phyloP scores from a whole-genome alignment of 23 tunicate genomes.

The Trididemnum miniatum region DNA sequence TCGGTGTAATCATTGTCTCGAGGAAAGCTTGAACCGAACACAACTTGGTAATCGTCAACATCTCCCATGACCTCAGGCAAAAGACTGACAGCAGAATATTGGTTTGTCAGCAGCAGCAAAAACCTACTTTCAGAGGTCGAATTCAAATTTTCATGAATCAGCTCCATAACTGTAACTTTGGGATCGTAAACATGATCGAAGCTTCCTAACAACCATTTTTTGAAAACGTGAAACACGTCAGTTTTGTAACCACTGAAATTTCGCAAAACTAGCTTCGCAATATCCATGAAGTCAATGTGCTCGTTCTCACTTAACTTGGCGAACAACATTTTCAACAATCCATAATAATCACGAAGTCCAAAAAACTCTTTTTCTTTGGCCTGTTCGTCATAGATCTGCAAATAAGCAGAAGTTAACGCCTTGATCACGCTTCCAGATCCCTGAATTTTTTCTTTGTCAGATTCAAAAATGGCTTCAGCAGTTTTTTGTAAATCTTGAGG shows the following conservation, averaged over 20 bases:
- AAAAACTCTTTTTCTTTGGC: constrained; percentile 47
- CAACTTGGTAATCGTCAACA: constrained; percentile 31
- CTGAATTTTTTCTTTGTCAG: constrained; percentile 25
- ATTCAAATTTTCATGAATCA: constrained; percentile 39
- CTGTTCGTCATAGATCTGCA: constrained; percentile 39
- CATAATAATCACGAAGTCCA: constrained; percentile 68
- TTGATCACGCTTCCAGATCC: not conserved
- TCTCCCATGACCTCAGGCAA: constrained; percentile 14
- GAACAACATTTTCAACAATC: constrained; percentile 53
- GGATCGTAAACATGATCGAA: not conserved
- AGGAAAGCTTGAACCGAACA: constrained; percentile 70
- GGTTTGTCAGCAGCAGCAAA: constrained; percentile 52
- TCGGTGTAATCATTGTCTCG: constrained; percentile 58
- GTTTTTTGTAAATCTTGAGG: constrained; percentile 37
- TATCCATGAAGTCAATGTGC: not conserved
- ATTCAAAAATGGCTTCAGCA: constrained; percentile 53
- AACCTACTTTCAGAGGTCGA: constrained; percentile 40
- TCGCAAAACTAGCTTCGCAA: constrained; percentile 27
- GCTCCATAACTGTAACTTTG: not conserved
- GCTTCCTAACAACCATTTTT: not conserved
- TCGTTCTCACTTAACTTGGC: not conserved
- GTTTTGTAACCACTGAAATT: constrained; percentile 43
- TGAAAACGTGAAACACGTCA: constrained; percentile 3
- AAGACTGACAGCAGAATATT: constrained; percentile 48
- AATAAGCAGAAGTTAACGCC: constrained; percentile 30